Evolutionary conservation across 2,797 vertebrate genomes (phyloP).

Genomic region (Molothrus aeneus): DNA sequence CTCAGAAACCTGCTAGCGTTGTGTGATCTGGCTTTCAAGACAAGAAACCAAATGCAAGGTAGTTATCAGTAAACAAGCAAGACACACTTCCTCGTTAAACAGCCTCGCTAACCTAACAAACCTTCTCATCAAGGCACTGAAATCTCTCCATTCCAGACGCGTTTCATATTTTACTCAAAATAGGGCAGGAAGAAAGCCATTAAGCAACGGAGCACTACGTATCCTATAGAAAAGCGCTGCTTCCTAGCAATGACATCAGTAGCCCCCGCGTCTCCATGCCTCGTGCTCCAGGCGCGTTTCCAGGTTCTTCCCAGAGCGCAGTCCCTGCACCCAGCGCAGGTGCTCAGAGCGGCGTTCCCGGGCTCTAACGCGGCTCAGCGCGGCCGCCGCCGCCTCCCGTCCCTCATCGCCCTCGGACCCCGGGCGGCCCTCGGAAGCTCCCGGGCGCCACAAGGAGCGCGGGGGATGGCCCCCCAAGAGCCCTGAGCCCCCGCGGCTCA

Average conservation of each 20-base stretch:
- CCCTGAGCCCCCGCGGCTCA: no score
- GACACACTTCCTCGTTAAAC: not conserved
- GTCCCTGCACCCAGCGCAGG: rapidly evolving
- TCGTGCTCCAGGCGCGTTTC: not conserved
- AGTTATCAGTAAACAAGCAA: not conserved
- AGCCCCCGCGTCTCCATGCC: not conserved
- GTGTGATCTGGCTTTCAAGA: not conserved
- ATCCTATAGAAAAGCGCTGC: not conserved
- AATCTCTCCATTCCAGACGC: not conserved
- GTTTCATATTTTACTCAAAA: not conserved
- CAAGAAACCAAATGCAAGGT: not conserved
- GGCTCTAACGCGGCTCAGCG: rapidly evolving
- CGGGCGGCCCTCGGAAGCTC: not conserved
- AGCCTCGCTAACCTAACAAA: not conserved
- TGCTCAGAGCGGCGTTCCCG: rapidly evolving
- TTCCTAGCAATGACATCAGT: not conserved
- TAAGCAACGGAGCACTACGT: rapidly evolving
- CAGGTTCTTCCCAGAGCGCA: not conserved
- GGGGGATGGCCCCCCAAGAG: not conserved
- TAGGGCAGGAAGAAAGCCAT: rapidly evolving
- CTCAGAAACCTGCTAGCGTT: not conserved
- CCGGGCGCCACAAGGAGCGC: not conserved
- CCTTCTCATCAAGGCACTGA: not conserved
- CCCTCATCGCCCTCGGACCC: not conserved
- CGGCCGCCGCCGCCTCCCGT: not conserved